These are phyloP conservation scores for Agraylea sexmaculata DNA, from an alignment of 1,140 invertebrate species.

Conservation along the genomic window DNA sequence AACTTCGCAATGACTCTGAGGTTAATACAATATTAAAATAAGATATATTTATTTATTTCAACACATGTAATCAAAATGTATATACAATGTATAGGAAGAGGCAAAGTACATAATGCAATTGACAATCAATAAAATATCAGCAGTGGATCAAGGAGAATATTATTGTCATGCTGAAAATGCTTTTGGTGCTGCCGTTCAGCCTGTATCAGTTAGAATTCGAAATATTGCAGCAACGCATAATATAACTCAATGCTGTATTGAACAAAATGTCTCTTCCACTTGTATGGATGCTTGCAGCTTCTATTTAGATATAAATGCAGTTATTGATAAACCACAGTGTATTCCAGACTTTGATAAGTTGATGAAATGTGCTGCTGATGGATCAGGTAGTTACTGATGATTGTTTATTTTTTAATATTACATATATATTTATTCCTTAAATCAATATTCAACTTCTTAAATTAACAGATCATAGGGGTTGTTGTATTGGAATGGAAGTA, in stretches of 20 bases:
- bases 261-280: constrained; percentile 48
- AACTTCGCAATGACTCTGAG: constrained; percentile 41
- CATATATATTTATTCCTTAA: not conserved
- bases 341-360: constrained; percentile 72
- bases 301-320: constrained; percentile 67
- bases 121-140: constrained; percentile 55
- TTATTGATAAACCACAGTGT: constrained; percentile 65
- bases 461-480: constrained; percentile 57
- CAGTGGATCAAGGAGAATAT: constrained; percentile 62
- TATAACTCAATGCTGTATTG: constrained; percentile 59
- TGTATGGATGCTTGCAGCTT: constrained; percentile 72
- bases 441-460: constrained; percentile 1
- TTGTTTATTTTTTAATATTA: not conserved
- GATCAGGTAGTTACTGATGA: constrained; percentile 35
- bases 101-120: constrained; percentile 59
- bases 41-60: constrained; percentile 3
- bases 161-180: constrained; percentile 73
- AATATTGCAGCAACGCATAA: constrained; percentile 46
- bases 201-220: constrained; percentile 56
- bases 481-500: constrained; percentile 62
- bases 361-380: constrained; percentile 73
- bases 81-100: constrained; percentile 26
- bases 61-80: constrained; percentile 2
- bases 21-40: too few relatives aligned
- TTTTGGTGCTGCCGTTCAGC: constrained; percentile 55